A percentile compares a stretch with the other conserved stretches of the same genome.
These are phyloP conservation scores for Drosophila tsacasi DNA, from an alignment of 1,140 invertebrate genomes.

Conservation along the genomic window DNA sequence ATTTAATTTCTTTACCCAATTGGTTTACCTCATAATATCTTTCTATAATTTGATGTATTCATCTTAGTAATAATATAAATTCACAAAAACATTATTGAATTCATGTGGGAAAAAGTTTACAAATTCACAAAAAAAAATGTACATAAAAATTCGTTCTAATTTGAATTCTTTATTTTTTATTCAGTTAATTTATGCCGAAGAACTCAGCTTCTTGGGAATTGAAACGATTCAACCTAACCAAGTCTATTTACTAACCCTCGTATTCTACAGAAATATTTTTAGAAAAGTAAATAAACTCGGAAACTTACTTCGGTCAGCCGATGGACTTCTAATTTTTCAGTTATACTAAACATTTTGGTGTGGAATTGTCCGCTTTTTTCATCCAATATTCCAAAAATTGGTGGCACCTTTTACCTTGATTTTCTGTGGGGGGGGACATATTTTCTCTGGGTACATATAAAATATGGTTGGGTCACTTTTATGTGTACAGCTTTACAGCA, in stretches of 20 bases:
- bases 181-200: neutral
- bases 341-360: neutral
- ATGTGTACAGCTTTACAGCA: neutral
- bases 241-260: neutral
- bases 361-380: neutral
- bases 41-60: no score
- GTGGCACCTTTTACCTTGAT: neutral
- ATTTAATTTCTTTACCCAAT: neutral
- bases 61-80: neutral
- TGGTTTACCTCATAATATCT: neutral
- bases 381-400: neutral
- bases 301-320: neutral
- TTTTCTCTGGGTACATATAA: neutral
- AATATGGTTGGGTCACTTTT: neutral
- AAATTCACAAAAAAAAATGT: neutral
- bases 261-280: neutral
- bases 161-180: neutral
- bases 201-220: neutral
- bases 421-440: no score
- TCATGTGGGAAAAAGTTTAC: neutral
- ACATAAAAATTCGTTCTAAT: neutral
- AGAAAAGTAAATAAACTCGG: neutral
- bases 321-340: constrained; percentile 1
- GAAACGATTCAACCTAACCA: neutral
- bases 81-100: neutral